Conservation (phyloP, 2,113 vertebrate species). For the Archocentrus centrarchus region DNA sequence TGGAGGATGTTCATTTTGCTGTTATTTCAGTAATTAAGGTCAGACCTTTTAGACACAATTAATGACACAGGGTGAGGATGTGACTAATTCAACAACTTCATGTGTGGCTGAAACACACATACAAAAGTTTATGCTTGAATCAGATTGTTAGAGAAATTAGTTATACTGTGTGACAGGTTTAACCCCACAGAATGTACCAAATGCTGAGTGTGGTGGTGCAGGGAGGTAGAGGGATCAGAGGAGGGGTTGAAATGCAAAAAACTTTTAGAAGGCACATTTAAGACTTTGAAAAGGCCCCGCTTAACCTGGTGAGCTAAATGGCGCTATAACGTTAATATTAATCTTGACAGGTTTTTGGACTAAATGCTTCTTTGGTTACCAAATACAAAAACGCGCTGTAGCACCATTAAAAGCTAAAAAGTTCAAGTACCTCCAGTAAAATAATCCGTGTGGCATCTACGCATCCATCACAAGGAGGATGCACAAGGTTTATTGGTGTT, state of each 20-base stretch:
- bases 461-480: background rate
- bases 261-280: background rate
- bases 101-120: background rate
- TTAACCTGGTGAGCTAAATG: background rate
- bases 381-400: background rate
- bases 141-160: background rate
- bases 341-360: background rate
- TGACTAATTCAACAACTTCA: background rate
- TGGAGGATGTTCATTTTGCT: conserved; percentile 20
- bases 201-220: background rate
- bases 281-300: background rate
- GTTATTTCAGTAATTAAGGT: conserved; percentile 54
- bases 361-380: background rate
- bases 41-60: conserved; percentile 14
- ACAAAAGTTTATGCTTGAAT: background rate
- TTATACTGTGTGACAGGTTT: no score
- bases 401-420: background rate
- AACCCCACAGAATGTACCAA: background rate
- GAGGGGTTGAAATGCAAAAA: background rate
- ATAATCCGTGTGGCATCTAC: rapidly evolving
- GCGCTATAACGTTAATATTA: background rate
- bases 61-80: conserved; percentile 7
- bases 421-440: background rate
- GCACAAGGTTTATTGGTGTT: background rate
- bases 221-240: background rate